Evolutionary conservation across 2,113 vertebrate species (phyloP), one percentile per base, ranked within the genome.

Genomic region (Rissa tridactyla): DNA sequence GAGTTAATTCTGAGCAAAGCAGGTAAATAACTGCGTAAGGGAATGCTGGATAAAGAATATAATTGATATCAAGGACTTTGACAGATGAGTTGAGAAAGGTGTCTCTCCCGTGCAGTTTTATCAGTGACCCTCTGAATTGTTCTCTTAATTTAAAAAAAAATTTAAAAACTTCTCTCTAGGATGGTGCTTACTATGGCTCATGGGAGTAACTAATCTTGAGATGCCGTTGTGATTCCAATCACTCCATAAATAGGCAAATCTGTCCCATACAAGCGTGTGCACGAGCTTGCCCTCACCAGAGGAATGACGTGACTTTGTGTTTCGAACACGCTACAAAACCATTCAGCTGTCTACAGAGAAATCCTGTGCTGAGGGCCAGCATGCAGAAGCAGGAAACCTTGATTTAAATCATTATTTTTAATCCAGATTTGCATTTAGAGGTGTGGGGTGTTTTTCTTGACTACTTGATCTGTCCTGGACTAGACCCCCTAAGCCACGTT

Each of bases 271-370:
- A 20, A 5, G n/a, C 0, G 4, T 57, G 64, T 8, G 52, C 23
- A 10, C 1, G 3, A 46, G 25, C 34, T 38, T 5, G 11, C 51
- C 32, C n/a, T 30, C 13, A 0, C 21, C 54, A 10, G 13, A 46
- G 26, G 34, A 21, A 65, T 2, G 14, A 25, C 5, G 6, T 2
- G 10, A 23, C 14, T 47, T 49, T n/a, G 26, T 12, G 20, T 38
- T 71, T 40, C 34, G 18, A 15, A 46, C 15, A 18, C 19, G 62
- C 55, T 47, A 29, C 29, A n/a, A 12, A 55, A 26, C 29, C n/a
- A 13, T 55, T 21, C 25, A 8, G 13, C 40, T 25, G 2, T 3
- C 15, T 12, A 16, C 30, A 23, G 58, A 38, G 66, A 47, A n/a
- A 47, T 47, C 9, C 40, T 55, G 4, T 29, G n/a, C 38, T 25